Conservation (phyloP, 2,888 invertebrate genomes). For the Polydrusus tereticollis region DNA sequence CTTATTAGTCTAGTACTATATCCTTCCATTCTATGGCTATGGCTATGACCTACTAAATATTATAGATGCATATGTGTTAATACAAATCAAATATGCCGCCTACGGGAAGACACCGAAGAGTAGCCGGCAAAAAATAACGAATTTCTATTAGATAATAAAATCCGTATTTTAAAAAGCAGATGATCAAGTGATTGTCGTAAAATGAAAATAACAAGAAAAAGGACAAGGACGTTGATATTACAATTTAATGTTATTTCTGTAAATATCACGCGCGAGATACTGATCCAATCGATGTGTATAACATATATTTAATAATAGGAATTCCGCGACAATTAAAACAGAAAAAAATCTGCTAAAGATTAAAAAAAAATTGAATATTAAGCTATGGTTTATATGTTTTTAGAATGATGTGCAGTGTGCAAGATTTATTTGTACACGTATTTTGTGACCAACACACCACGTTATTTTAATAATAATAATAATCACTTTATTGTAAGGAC, state of each 20-base stretch:
- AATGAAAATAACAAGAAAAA: conserved; percentile 57
- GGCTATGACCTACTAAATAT: no score
- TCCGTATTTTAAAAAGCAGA: conserved; percentile 11
- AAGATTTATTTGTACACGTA: no score
- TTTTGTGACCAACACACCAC: no score
- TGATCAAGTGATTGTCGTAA: conserved; percentile 21
- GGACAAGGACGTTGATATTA: conserved; percentile 41
- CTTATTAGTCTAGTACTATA: no score
- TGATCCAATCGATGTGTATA: not conserved
- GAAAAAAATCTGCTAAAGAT: not conserved
- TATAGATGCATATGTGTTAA: no score
- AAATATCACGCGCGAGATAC: conserved; percentile 28
- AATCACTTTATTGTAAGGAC: no score
- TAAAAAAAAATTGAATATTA: not conserved
- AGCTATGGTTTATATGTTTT: no score
- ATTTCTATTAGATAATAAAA: not conserved
- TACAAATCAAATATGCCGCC: no score
- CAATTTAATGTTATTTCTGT: conserved; percentile 25
- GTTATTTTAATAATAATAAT: no score
- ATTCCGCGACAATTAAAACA: not conserved
- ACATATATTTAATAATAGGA: conserved; percentile 7
- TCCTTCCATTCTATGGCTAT: no score
- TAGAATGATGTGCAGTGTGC: no score
- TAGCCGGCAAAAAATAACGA: not conserved
- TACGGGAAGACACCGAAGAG: not conserved